A percentile compares a stretch with the other conserved stretches of the same genome.
phyloP scores from a whole-genome alignment of 2,888 invertebrate genomes.

The Apodemia duryi region DNA sequence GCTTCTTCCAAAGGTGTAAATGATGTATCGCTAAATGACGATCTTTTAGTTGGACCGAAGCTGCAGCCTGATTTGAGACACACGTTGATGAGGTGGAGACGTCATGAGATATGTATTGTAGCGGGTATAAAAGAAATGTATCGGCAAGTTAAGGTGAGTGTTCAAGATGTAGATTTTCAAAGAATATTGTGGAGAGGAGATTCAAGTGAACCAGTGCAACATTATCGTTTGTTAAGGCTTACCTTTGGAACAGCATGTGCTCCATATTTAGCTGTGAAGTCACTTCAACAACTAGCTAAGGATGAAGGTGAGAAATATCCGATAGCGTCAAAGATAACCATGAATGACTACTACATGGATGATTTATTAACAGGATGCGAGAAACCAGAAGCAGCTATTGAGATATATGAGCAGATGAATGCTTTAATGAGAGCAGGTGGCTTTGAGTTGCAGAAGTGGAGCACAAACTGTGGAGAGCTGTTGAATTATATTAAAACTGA shows the following conservation, averaged over 20 bases:
- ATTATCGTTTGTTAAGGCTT: slow-evolving; percentile 67
- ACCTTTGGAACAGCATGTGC: slow-evolving; percentile 46
- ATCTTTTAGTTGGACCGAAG: not conserved
- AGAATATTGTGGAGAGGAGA: slow-evolving; percentile 5
- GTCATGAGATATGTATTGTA: not conserved
- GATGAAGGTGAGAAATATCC: slow-evolving; percentile 24
- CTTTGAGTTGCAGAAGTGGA: slow-evolving; percentile 36
- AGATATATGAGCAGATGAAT: slow-evolving; percentile 30
- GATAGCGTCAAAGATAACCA: slow-evolving; percentile 12
- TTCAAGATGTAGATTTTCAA: not conserved
- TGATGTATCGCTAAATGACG: not conserved
- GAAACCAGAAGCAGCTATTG: slow-evolving; percentile 26
- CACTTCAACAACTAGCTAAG: slow-evolving; percentile 27
- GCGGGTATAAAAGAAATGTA: slow-evolving; percentile 8
- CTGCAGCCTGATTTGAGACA: not conserved
- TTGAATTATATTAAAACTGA: slow-evolving; percentile 1
- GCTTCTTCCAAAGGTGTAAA: slow-evolving; percentile 5
- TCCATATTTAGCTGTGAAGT: slow-evolving; percentile 30
- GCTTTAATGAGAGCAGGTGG: slow-evolving; percentile 33
- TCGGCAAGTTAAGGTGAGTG: not conserved
- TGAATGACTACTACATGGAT: slow-evolving; percentile 30
- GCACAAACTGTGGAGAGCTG: slow-evolving; percentile 23
- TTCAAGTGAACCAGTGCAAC: not conserved
- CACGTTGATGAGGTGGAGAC: slow-evolving; percentile 1
- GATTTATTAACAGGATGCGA: slow-evolving; percentile 31